Conservation (phyloP, 2,797 vertebrate species). For the Peromyscus melanophrys region DNA sequence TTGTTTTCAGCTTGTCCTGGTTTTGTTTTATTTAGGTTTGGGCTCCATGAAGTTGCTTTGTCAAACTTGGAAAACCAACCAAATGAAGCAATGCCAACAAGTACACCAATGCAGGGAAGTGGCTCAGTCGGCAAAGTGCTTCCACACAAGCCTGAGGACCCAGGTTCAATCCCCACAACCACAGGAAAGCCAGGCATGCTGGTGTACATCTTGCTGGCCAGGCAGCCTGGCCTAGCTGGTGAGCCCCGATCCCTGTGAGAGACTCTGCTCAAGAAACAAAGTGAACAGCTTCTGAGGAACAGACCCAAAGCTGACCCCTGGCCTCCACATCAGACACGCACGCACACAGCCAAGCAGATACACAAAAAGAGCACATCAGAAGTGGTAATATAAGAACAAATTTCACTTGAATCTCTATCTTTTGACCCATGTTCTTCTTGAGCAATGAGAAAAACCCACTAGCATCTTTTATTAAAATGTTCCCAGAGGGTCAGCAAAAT, state of each 20-base stretch:
- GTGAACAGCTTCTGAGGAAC: neutral
- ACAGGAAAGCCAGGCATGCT: neutral
- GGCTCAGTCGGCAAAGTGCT: neutral
- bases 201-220: neutral
- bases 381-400: neutral
- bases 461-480: slow-evolving; percentile 62
- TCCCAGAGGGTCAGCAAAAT: slow-evolving; percentile 38
- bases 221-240: neutral
- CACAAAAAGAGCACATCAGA: neutral
- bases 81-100: slow-evolving; percentile 57
- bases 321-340: too few species aligned
- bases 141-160: neutral
- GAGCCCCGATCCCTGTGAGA: too few species aligned
- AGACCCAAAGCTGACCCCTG: neutral
- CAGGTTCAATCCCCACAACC: neutral
- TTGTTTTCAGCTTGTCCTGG: slow-evolving; percentile 55
- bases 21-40: slow-evolving; percentile 62
- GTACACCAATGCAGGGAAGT: neutral
- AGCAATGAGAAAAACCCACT: slow-evolving; percentile 13
- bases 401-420: neutral
- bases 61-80: slow-evolving; percentile 68
- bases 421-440: slow-evolving; percentile 63
- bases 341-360: neutral
- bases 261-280: neutral
- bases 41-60: slow-evolving; percentile 56